Evolutionary conservation across 2,888 invertebrate species (phyloP).

Genomic region (Cataglyphis albicans): DNA sequence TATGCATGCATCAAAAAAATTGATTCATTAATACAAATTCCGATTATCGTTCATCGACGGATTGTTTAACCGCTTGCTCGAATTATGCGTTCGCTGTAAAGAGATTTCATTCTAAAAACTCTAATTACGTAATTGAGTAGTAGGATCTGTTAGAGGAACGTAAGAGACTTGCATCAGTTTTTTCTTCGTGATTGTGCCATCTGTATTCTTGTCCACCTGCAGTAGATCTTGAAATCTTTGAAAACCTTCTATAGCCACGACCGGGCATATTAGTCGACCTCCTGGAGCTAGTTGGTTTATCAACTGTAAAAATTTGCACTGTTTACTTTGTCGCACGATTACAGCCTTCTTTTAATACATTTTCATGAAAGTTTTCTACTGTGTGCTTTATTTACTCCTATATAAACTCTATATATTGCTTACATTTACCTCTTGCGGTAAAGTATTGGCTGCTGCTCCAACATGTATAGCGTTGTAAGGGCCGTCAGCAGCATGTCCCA

Average conservation of each 20-base stretch:
- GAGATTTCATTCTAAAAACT: slow-evolving; percentile 31
- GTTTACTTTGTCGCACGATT: background rate
- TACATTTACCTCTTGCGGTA: slow-evolving; percentile 91
- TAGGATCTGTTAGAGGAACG: slow-evolving; percentile 97
- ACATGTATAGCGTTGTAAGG: slow-evolving; percentile 98
- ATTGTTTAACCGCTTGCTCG: background rate
- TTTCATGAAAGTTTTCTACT: background rate
- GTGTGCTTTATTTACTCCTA: background rate
- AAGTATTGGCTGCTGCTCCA: slow-evolving; percentile 94
- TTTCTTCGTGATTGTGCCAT: slow-evolving; percentile 92
- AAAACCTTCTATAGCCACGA: slow-evolving; percentile 94
- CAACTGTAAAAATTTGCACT: slow-evolving; percentile 87
- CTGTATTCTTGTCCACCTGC: slow-evolving; percentile 94
- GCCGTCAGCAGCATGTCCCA: slow-evolving; percentile 91
- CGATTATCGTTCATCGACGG: slow-evolving; percentile 14
- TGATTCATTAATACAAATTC: slow-evolving; percentile 34
- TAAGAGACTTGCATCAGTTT: slow-evolving; percentile 98
- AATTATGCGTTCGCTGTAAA: background rate
- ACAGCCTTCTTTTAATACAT: background rate
- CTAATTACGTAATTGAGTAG: slow-evolving; percentile 87
- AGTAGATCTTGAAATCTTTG: slow-evolving; percentile 87
- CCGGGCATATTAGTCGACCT: slow-evolving; percentile 96
- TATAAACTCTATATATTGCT: background rate
- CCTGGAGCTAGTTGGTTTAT: slow-evolving; percentile 96
- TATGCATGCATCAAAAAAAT: slow-evolving; percentile 11